Evolutionary conservation across 1,140 invertebrate species (phyloP), one percentile per base, ranked within the genome.

Genomic region (Drepana arcuata): DNA sequence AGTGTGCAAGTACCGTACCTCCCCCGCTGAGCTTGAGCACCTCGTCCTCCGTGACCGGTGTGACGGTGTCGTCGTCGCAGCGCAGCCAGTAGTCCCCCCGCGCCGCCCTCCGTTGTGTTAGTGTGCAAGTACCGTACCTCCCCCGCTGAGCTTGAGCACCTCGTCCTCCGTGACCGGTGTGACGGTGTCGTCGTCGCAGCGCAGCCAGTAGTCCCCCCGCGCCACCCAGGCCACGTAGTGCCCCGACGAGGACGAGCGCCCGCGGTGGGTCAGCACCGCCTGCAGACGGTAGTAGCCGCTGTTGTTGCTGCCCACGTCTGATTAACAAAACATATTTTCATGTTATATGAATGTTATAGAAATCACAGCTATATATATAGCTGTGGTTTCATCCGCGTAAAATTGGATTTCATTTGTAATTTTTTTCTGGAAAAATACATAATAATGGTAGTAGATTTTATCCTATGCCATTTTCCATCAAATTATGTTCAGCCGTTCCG

Each of bases 151-250:
- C 80, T 97, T 98, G 10, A 99, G 84, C 57, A 99, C 92, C 58
- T 99, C 96, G 48, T 99, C 97, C 36, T 90, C 89, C 2, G 90
- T 88, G 9, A 99, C 93, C 7, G 93, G 87, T n/a, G 92, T 91
- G 7, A 99, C 94, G 38, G 89, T 88, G 58, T 99, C 96, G 84
- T 99, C 98, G 80, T 99, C 98, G 85, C 97, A 99, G 82, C 97
- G 97, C 13, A 97, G 87, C 98, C 98, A 99, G 61, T 86, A 84
- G 47, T 49, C 48, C 12, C 51, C 58, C 51, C 71, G 71, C 34
- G 45, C 33, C 3, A 99, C 91, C 98, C 98, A 99, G 25, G 91
- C 96, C 4, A 99, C 97, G 83, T 99, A 99, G 87, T 99, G 98
- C 2, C 98, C 98, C 58, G 95, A 97, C 13, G 95, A 96, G 36